Percentiles rank a stretch among this genome's conserved stretches.
phyloP scores from a whole-genome alignment of 2,113 vertebrate genomes.

The Anas platyrhynchos region DNA sequence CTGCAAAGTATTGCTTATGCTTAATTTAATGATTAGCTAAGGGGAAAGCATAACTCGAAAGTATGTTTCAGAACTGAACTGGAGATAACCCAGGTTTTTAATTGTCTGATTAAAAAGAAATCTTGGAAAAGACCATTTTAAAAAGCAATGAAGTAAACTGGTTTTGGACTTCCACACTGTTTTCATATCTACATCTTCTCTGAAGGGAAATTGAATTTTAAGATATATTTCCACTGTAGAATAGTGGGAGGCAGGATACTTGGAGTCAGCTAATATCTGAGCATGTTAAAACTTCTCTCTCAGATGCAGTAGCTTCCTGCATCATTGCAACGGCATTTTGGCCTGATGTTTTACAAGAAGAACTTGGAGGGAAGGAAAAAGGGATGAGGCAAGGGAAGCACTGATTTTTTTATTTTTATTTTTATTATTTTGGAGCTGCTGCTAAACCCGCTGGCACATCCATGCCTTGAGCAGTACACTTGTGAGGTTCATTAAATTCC shows the following conservation, averaged over 20 bases:
- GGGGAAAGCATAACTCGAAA: not conserved
- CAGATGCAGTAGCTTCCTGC: not conserved
- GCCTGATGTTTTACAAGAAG: not conserved
- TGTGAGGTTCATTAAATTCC: not conserved
- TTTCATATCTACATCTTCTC: conserved; percentile 21
- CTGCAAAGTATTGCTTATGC: not conserved
- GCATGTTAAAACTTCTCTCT: not conserved
- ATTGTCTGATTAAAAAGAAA: not conserved
- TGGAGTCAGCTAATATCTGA: not conserved
- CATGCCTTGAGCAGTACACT: not conserved
- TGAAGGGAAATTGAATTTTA: conserved; percentile 21
- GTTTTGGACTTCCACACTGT: not conserved
- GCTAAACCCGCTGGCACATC: not conserved
- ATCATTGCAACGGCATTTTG: not conserved
- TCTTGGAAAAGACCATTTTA: not conserved
- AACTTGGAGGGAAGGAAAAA: not conserved
- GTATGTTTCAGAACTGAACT: not conserved
- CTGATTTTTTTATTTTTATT: not conserved
- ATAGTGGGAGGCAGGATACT: not conserved
- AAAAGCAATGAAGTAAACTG: not conserved
- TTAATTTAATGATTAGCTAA: not conserved
- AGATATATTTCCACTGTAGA: not conserved
- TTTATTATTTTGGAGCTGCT: not conserved
- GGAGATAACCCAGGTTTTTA: not conserved
- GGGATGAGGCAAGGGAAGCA: not conserved